Percentiles rank a stretch among this genome's conserved stretches.
phyloP scores from a whole-genome alignment of 1,140 invertebrate genomes.

The Musca domestica region DNA sequence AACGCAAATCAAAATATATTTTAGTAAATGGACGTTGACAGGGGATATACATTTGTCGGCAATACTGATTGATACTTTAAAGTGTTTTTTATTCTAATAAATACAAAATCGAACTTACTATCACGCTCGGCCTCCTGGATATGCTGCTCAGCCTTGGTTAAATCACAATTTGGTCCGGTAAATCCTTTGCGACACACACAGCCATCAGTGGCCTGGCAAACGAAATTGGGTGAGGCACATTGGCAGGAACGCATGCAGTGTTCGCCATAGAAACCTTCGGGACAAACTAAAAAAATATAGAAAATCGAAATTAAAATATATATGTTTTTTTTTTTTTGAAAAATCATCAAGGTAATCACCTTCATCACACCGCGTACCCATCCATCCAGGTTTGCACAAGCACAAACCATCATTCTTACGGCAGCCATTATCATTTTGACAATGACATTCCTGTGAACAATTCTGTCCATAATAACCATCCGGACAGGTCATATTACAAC shows the following conservation, averaged over 20 bases:
- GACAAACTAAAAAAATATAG: conserved; percentile 66
- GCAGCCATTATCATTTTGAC: conserved; percentile 76
- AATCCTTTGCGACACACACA: conserved; percentile 79
- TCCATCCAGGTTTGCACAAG: conserved; percentile 75
- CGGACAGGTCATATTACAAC: conserved; percentile 78
- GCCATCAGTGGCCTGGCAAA: conserved; percentile 76
- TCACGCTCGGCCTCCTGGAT: conserved; percentile 33
- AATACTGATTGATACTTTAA: too few relatives aligned
- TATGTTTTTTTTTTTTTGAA: not conserved
- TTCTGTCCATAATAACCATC: conserved; percentile 79
- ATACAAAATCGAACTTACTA: conserved; percentile 31
- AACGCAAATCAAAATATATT: too few relatives aligned
- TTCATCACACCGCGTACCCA: conserved; percentile 74
- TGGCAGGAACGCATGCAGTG: conserved; percentile 81
- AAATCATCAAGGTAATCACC: conserved; percentile 55
- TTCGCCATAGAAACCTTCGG: conserved; percentile 85
- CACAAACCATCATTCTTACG: conserved; percentile 79
- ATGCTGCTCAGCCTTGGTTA: conserved; percentile 40
- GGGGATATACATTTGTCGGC: too few relatives aligned
- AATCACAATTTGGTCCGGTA: conserved; percentile 63
- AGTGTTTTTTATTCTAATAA: not conserved
- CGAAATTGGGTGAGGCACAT: conserved; percentile 74
- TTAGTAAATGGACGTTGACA: too few relatives aligned
- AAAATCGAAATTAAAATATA: not conserved
- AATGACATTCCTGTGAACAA: conserved; percentile 83